These are phyloP conservation scores for Drosophila dives DNA, from an alignment of 2,888 invertebrate genomes.

Conservation along the genomic window DNA sequence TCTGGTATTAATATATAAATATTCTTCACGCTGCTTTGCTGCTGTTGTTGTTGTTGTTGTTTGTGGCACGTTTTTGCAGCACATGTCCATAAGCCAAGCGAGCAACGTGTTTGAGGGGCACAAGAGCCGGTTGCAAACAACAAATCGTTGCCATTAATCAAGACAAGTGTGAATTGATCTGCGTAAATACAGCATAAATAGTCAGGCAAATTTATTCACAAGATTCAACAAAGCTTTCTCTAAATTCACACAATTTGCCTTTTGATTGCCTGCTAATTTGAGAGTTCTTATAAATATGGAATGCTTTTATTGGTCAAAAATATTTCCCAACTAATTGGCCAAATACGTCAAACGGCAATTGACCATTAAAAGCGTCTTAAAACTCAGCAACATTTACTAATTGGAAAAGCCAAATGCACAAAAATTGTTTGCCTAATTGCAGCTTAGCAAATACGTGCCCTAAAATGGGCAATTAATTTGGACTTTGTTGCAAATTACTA, in stretches of 20 bases:
- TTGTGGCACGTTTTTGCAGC: conserved; percentile 60
- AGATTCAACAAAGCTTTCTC: background rate
- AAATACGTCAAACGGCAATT: background rate
- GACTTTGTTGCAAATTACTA: background rate
- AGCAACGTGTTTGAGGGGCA: conserved; percentile 1
- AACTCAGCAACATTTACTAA: background rate
- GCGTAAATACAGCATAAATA: conserved; percentile 37
- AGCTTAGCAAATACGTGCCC: background rate
- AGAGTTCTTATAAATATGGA: background rate
- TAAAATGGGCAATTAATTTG: conserved; percentile 3
- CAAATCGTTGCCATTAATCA: conserved; percentile 45
- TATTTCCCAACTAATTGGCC: background rate
- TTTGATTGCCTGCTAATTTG: conserved; percentile 2
- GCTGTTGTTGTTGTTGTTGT: conserved; percentile 14
- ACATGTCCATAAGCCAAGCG: conserved; percentile 47
- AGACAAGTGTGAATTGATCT: conserved; percentile 48
- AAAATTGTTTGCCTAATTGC: background rate
- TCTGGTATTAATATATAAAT: conserved; percentile 34
- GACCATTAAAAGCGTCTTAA: background rate
- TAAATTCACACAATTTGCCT: background rate
- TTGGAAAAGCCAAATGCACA: background rate
- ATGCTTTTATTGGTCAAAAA: background rate
- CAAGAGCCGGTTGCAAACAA: conserved; percentile 31
- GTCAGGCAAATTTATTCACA: background rate
- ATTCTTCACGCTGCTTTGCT: conserved; percentile 4